These are phyloP conservation scores for Epinotia brunnichana DNA, from an alignment of 2,888 invertebrate species.

Conservation along the genomic window DNA sequence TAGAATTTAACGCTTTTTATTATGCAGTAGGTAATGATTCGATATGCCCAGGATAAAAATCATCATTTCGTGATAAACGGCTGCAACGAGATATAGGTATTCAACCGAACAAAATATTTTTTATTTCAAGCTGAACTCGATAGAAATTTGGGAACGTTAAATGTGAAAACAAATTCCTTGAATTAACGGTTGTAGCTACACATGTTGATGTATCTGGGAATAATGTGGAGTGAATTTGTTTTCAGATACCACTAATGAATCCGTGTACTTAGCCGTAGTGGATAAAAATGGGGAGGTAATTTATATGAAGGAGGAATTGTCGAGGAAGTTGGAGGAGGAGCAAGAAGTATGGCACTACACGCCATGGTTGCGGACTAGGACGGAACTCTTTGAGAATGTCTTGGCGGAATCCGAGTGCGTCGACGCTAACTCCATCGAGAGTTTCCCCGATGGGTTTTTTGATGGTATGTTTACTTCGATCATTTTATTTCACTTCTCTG, in stretches of 20 bases:
- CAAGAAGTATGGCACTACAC: constrained; percentile 72
- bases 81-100: no score
- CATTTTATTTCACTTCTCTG: neutral
- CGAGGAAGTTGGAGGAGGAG: constrained; percentile 64
- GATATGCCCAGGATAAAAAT: no score
- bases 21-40: no score
- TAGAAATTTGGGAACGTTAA: no score
- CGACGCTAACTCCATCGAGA: constrained; percentile 72
- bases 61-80: no score
- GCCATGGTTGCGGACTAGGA: constrained; percentile 74
- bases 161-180: no score
- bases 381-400: constrained; percentile 61
- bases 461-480: constrained; percentile 56
- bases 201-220: neutral
- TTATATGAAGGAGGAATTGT: constrained; percentile 62
- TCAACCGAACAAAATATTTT: no score
- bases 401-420: constrained; percentile 58
- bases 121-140: constrained; percentile 41
- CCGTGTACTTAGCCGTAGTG: constrained; percentile 50
- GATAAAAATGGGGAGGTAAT: constrained; percentile 65
- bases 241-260: constrained; percentile 60
- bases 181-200: no score
- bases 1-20: no score
- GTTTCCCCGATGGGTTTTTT: constrained; percentile 83
- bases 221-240: constrained; percentile 33